Evolutionary conservation across 2,888 invertebrate species (phyloP), one percentile per base, ranked within the genome.

Genomic region (Acronicta aceris): DNA sequence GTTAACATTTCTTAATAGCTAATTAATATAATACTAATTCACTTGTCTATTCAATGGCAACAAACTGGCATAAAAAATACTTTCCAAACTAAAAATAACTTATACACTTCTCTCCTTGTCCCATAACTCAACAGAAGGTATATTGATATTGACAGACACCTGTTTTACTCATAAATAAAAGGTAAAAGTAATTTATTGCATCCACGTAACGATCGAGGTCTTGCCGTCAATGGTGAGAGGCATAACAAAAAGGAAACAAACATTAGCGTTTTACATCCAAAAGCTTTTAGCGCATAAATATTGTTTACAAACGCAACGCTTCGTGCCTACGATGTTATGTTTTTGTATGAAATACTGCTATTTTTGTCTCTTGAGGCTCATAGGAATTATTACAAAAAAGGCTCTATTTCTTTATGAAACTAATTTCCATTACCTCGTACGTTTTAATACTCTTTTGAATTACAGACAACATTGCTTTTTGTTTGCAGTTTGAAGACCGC

Each of bases 211-310:
- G 81, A 81, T 83, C 77, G 78, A 59, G 75, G 78, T 80, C 79
- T 81, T 74, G 57, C 59, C 83, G 74, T 84, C 84, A 79, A 77
- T 81, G 81, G 76, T 79, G 75, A 84, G 81, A 84, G 81, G 79
- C 72, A 81, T 81, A 82, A 76, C 85, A 83, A 83, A 84, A 82
- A 85, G 81, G 81, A 82, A 84, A 79, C 68, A 77, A 77, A 85
- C 88, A 87, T 89, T 88, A 88, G 85, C 83, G 84, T 88, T 90
- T 90, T 90, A 91, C 90, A 89, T 76, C 88, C 83, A 85, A 91
- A 91, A 89, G 92, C 92, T 92, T 90, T 92, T 87, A 91, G 78
- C 84, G 83, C 83, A 82, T 88, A 86, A 88, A 90, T 89, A 90
- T 87, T 82, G 81, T 89, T 79, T 79, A 79, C 82, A 80, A 72